phyloP scores from a whole-genome alignment of 2,888 invertebrate genomes.

The Ametastegia equiseti region DNA sequence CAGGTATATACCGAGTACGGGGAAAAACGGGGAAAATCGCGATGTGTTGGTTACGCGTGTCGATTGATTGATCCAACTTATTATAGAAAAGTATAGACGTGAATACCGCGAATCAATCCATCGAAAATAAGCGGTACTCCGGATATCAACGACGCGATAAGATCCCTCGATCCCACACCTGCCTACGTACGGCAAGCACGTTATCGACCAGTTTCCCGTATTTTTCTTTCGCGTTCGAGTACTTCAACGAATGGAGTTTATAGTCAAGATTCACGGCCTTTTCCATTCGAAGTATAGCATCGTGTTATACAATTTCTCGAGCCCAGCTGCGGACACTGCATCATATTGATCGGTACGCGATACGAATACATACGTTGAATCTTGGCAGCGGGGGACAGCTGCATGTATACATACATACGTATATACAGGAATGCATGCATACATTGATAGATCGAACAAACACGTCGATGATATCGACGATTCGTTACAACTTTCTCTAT shows the following conservation, averaged over 20 bases:
- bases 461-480: background rate
- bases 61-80: background rate
- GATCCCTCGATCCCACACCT: background rate
- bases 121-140: background rate
- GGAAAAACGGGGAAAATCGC: too few species aligned
- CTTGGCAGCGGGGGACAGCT: background rate
- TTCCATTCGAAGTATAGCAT: too few species aligned
- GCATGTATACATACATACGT: background rate
- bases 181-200: background rate
- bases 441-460: background rate
- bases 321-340: background rate
- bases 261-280: too few species aligned
- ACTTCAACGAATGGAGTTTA: too few species aligned
- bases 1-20: too few species aligned
- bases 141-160: conserved; percentile 16
- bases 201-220: background rate
- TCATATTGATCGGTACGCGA: background rate
- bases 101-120: background rate
- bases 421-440: background rate
- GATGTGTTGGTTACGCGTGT: too few species aligned
- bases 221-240: too few species aligned
- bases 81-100: background rate
- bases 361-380: background rate
- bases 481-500: conserved; percentile 12
- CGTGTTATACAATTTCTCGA: background rate